These are phyloP conservation scores for Beaufortia kweichowensis DNA, from an alignment of 2,113 vertebrate species.

Conservation along the genomic window DNA sequence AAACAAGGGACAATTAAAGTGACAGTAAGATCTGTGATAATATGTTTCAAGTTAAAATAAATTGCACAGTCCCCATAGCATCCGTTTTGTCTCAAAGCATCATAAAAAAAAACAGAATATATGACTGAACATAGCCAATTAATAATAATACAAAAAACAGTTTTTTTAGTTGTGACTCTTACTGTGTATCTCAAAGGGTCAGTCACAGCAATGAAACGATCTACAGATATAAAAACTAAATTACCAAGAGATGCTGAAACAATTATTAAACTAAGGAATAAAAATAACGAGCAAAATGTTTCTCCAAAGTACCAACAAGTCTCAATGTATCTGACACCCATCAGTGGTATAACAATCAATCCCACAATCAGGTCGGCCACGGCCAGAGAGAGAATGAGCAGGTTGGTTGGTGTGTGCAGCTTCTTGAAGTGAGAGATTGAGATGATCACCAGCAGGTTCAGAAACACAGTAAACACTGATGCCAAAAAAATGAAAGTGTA, in stretches of 20 bases:
- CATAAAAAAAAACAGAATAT: slow-evolving; percentile 1
- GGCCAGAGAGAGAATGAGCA: neutral
- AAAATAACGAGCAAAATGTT: slow-evolving; percentile 12
- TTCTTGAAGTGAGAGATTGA: neutral
- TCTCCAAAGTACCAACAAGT: slow-evolving; percentile 14
- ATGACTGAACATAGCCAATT: slow-evolving; percentile 14
- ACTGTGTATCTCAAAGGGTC: slow-evolving; percentile 15
- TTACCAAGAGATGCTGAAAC: slow-evolving; percentile 25
- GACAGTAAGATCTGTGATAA: neutral
- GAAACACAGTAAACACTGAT: neutral
- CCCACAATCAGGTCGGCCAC: neutral
- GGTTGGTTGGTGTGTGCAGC: neutral
- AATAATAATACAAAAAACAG: neutral
- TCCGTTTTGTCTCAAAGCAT: no score
- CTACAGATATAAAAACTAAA: slow-evolving; percentile 14
- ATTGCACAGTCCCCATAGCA: neutral
- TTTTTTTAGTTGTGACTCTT: slow-evolving; percentile 13
- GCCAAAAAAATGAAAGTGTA: neutral
- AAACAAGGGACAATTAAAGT: neutral
- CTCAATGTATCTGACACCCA: slow-evolving; percentile 6
- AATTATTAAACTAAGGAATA: slow-evolving; percentile 15
- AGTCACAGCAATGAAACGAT: slow-evolving; percentile 10
- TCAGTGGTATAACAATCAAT: slow-evolving; percentile 4
- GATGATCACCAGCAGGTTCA: slow-evolving; percentile 40
- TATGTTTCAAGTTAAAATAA: neutral